Conservation (phyloP, 2,888 invertebrate genomes). For the Encarsia formosa region DNA sequence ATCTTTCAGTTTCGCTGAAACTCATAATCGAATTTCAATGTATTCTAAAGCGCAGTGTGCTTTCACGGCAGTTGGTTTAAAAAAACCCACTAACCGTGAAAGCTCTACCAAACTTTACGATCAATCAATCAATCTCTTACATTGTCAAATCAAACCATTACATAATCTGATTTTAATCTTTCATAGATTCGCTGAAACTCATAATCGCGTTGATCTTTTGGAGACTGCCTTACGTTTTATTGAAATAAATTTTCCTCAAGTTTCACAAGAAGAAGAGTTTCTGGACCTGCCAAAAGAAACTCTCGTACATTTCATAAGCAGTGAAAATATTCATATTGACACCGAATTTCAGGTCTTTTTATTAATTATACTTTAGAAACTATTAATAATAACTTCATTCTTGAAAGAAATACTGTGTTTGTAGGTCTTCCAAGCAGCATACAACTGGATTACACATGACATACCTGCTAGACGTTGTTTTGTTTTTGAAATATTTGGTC, state of each 20-base stretch:
- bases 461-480: constrained; percentile 71
- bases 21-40: no score
- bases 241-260: constrained; percentile 78
- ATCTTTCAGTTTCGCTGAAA: no score
- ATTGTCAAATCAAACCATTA: no score
- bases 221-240: constrained; percentile 77
- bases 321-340: constrained; percentile 83
- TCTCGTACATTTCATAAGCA: constrained; percentile 72
- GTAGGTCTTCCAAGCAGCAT: constrained; percentile 77
- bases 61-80: no score
- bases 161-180: no score
- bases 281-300: constrained; percentile 75
- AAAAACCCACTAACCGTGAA: no score
- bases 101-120: no score
- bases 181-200: constrained; percentile 81
- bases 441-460: constrained; percentile 84
- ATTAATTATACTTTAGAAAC: background rate
- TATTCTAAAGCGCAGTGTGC: no score
- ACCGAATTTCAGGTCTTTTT: constrained; percentile 75
- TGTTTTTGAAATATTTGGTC: constrained; percentile 80
- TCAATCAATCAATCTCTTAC: no score
- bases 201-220: constrained; percentile 75
- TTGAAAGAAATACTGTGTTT: background rate
- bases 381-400: no score
- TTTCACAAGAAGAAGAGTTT: constrained; percentile 79